phyloP scores from a whole-genome alignment of 2,113 vertebrate species.

The Tachysurus fulvidraco region DNA sequence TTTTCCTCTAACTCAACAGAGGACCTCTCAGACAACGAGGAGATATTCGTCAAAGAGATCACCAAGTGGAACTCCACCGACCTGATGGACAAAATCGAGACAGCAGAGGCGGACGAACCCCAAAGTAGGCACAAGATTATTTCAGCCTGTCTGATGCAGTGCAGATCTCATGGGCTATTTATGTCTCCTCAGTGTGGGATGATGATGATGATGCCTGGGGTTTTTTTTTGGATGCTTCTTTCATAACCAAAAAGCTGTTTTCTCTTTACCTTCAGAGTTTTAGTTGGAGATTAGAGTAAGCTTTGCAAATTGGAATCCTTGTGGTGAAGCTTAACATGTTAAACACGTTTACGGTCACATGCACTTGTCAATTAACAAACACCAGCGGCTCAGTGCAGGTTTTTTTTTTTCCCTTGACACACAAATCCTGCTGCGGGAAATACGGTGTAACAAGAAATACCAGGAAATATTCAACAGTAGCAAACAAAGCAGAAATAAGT shows the following conservation, averaged over 20 bases:
- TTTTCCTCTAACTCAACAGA: slow-evolving; percentile 70
- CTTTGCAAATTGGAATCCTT: neutral
- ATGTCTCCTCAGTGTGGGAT: slow-evolving; percentile 11
- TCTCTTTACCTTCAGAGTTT: neutral
- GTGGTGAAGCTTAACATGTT: neutral
- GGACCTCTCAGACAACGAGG: slow-evolving; percentile 89
- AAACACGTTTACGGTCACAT: neutral
- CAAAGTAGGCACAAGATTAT: slow-evolving; percentile 69
- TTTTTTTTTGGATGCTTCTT: slow-evolving; percentile 17
- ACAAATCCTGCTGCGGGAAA: neutral
- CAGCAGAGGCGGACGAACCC: slow-evolving; percentile 80
- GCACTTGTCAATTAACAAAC: neutral
- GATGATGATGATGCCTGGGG: slow-evolving; percentile 16
- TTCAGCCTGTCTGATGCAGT: neutral
- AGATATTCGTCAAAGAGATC: slow-evolving; percentile 88
- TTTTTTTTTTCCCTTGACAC: neutral
- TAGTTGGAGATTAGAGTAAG: neutral
- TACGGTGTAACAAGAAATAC: neutral
- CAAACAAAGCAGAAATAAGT: neutral
- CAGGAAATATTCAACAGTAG: neutral
- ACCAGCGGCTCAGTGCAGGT: neutral
- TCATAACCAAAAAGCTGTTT: slow-evolving; percentile 32
- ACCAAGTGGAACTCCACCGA: slow-evolving; percentile 96
- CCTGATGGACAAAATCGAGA: slow-evolving; percentile 96
- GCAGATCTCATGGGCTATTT: slow-evolving; percentile 20